Conservation (phyloP, 2,888 invertebrate genomes). For the Conomelus anceps region DNA sequence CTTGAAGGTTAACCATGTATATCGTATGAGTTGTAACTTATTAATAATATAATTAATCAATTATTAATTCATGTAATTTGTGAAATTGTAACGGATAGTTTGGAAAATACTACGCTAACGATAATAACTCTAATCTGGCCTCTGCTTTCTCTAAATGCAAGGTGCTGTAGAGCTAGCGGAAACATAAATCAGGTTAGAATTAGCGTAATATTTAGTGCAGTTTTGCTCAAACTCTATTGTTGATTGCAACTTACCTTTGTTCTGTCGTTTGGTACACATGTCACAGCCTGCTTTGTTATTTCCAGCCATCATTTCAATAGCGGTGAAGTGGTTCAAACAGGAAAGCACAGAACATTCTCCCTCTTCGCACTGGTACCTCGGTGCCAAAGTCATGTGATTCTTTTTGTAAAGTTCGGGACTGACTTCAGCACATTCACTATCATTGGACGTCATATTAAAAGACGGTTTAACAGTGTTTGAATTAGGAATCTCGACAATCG, state of each 20-base stretch:
- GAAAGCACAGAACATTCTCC: conserved; percentile 80
- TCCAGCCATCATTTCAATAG: conserved; percentile 81
- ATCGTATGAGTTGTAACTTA: too few relatives aligned
- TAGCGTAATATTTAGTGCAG: too few relatives aligned
- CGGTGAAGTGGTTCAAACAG: conserved; percentile 88
- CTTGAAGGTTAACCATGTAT: too few relatives aligned
- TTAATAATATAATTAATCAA: too few relatives aligned
- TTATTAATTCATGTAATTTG: too few relatives aligned
- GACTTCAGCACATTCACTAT: not conserved
- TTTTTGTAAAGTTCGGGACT: conserved; percentile 1
- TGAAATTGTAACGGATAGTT: too few relatives aligned
- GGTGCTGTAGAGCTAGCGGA: too few relatives aligned
- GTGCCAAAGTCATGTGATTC: conserved; percentile 50
- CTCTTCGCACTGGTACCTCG: conserved; percentile 65
- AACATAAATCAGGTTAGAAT: too few relatives aligned
- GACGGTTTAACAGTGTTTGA: not conserved
- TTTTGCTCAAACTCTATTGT: too few relatives aligned
- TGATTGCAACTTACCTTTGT: conserved; percentile 45
- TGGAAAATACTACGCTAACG: too few relatives aligned
- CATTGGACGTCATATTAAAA: not conserved
- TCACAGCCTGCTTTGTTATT: conserved; percentile 92
- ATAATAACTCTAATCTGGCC: too few relatives aligned
- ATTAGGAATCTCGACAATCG: not conserved
- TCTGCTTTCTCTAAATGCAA: too few relatives aligned
- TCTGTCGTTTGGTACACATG: conserved; percentile 70